Evolutionary conservation across 2,797 vertebrate species (phyloP), one percentile per base, ranked within the genome.

Genomic region (Champsocephalus gunnari): DNA sequence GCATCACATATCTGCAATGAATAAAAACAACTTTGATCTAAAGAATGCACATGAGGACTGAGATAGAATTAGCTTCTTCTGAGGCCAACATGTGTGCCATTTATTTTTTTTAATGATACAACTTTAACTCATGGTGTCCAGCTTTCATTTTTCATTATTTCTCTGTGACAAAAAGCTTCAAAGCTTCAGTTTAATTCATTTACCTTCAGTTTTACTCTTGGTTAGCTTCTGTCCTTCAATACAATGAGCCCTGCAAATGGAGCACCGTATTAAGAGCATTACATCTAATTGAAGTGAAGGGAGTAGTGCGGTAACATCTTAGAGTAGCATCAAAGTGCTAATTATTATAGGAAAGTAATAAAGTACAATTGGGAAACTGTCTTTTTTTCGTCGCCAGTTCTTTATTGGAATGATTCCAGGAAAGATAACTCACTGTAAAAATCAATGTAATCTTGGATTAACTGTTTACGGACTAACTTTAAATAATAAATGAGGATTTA

Each of bases 401-500:
- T 60, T 64, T 32, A 47, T 41, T 41, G 24, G n/a, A 49, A 49
- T 51, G 4, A 54, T 28, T 21, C n/a, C 50, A n/a, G 48, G 13
- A 54, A 16, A 54, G 3, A 47, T 19, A 55, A 54, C 12, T 61
- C 13, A 7, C 17, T 13, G 44, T 7, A 62, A 32, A 49, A 61
- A 67, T 61, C 17, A 13, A 14, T 21, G n/a, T 14, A 49, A 21
- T 14, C 19, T 3, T 28, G 28, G 55, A 56, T 45, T 43, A 51
- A 65, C 51, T 57, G 51, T 43, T 38, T 47, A 54, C 12, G n/a
- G 45, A 54, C 34, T 71, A 68, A 77, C 50, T 57, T 58, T 73
- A n/a, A 77, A 73, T 70, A 70, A 66, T 57, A 28, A 8, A 69
- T 65, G 21, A 66, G 41, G 21, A 51, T 66, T 66, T 34, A 47